These are phyloP conservation scores for Cetoscarus ocellatus DNA, from an alignment of 2,797 vertebrate species.

Conservation along the genomic window DNA sequence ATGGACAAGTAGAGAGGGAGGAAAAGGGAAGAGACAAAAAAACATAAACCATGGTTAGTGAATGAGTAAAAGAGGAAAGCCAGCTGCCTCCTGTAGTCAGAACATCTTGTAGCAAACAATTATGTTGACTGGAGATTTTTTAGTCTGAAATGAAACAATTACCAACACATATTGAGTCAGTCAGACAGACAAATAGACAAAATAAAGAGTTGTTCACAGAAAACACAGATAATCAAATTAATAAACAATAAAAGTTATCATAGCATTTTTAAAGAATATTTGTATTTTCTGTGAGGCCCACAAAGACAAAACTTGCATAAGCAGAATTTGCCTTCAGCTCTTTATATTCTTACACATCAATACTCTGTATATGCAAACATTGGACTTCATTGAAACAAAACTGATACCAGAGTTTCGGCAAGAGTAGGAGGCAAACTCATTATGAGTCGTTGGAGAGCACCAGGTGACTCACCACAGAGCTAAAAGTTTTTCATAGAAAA, in stretches of 20 bases:
- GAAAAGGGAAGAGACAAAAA: slow-evolving; percentile 69
- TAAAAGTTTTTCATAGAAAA: not conserved
- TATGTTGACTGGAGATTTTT: slow-evolving; percentile 53
- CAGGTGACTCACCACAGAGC: slow-evolving; percentile 11
- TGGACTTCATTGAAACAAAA: not conserved
- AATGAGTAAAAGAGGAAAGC: slow-evolving; percentile 52
- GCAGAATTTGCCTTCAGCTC: slow-evolving; percentile 45
- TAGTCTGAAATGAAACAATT: slow-evolving; percentile 43
- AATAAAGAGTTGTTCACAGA: slow-evolving; percentile 60
- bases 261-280: not conserved
- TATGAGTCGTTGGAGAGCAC: not conserved
- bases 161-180: slow-evolving; percentile 7
- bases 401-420: not conserved
- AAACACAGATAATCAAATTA: slow-evolving; percentile 38
- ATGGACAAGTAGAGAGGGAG: slow-evolving; percentile 67
- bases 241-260: not conserved
- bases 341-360: not conserved
- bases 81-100: slow-evolving; percentile 28
- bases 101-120: slow-evolving; percentile 11
- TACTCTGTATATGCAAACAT: not conserved
- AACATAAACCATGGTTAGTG: slow-evolving; percentile 75
- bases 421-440: not conserved
- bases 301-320: slow-evolving; percentile 31
- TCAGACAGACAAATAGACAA: slow-evolving; percentile 27
- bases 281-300: slow-evolving; percentile 65